These are phyloP conservation scores for Tridacna gigas DNA, from an alignment of 2,888 invertebrate genomes.

Conservation along the genomic window DNA sequence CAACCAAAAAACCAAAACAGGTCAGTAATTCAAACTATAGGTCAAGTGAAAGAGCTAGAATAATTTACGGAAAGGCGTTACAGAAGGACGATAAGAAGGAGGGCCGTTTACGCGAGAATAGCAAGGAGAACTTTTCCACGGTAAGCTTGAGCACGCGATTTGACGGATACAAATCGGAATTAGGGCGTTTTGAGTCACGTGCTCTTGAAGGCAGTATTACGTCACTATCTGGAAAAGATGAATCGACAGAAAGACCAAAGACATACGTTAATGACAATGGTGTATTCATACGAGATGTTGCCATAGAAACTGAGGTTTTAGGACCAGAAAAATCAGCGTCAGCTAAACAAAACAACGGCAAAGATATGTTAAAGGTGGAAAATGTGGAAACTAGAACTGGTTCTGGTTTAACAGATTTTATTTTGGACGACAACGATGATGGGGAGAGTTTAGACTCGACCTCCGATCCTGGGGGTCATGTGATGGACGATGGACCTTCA, in stretches of 20 bases:
- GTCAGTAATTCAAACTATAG: conserved; percentile 17
- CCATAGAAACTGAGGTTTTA: conserved; percentile 55
- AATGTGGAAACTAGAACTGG: conserved; percentile 7
- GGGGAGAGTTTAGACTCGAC: conserved; percentile 50
- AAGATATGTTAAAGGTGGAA: background rate
- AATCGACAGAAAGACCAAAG: background rate
- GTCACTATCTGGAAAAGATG: conserved; percentile 34
- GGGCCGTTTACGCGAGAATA: conserved; percentile 17
- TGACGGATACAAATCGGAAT: conserved; percentile 44
- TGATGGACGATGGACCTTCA: background rate
- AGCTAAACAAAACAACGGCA: background rate
- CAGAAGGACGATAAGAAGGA: conserved; percentile 25
- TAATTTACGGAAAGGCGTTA: conserved; percentile 60
- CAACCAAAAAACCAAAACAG: conserved; percentile 28
- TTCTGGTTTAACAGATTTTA: conserved; percentile 52
- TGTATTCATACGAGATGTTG: conserved; percentile 39
- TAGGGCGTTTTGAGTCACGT: conserved; percentile 42
- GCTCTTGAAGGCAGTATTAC: conserved; percentile 42
- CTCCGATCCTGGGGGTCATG: conserved; percentile 7
- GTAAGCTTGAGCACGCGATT: conserved; percentile 39
- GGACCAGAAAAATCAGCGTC: conserved; percentile 24
- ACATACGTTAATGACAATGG: conserved; percentile 23
- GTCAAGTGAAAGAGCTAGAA: conserved; percentile 57
- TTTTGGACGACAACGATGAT: conserved; percentile 62
- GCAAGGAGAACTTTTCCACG: conserved; percentile 36